Evolutionary conservation across 2,888 invertebrate genomes (phyloP).

Genomic region (Macaria notata): DNA sequence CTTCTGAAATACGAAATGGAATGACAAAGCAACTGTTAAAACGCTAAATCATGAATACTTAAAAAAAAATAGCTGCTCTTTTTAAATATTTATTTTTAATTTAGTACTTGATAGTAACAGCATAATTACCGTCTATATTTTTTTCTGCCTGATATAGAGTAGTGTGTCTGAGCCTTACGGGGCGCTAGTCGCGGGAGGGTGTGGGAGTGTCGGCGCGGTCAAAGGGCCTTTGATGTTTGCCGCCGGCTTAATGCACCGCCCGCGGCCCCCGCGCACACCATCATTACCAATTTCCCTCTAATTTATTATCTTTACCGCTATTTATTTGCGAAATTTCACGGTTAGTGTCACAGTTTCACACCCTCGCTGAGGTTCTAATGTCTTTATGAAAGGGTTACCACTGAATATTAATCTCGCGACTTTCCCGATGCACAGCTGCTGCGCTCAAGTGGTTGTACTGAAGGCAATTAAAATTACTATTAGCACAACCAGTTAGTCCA

Average conservation of each 20-base stretch:
- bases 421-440: no score
- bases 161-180: slow-evolving; percentile 6
- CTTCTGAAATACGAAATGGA: no score
- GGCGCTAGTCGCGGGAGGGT: slow-evolving; percentile 53
- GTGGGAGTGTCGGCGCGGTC: slow-evolving; percentile 80
- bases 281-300: slow-evolving; percentile 82
- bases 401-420: background rate
- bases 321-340: slow-evolving; percentile 78
- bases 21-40: no score
- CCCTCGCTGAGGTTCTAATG: slow-evolving; percentile 39
- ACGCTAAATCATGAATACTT: no score
- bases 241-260: slow-evolving; percentile 82
- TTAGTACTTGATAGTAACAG: no score
- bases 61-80: no score
- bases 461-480: no score
- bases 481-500: no score
- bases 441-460: no score
- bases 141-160: slow-evolving; percentile 25
- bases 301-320: slow-evolving; percentile 81
- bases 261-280: slow-evolving; percentile 75
- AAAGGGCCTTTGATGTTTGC: slow-evolving; percentile 82
- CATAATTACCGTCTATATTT: slow-evolving; percentile 33
- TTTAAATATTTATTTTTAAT: no score
- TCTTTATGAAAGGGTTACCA: background rate
- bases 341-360: slow-evolving; percentile 47